Conservation (phyloP, 1,140 invertebrate species). For the Colletes gigas region DNA sequence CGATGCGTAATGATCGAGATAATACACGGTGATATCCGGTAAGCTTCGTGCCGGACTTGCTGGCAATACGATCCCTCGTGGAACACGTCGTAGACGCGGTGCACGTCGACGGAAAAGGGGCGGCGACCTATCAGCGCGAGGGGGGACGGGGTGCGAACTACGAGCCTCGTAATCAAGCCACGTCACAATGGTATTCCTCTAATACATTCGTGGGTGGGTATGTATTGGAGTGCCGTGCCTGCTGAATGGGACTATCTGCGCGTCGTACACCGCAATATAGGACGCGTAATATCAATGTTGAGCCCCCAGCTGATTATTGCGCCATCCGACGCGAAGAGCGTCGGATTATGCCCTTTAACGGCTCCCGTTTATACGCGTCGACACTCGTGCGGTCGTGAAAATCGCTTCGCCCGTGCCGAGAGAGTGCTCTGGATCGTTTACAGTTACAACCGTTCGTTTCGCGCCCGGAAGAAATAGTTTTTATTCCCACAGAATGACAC, state of each 20-base stretch:
- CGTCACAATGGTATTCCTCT: slow-evolving; percentile 62
- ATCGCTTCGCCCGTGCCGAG: not conserved
- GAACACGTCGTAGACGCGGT: slow-evolving; percentile 16
- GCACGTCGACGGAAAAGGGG: not conserved
- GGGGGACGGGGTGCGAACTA: slow-evolving; percentile 20
- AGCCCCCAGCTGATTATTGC: slow-evolving; percentile 57
- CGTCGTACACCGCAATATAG: slow-evolving; percentile 43
- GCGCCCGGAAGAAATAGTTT: no score
- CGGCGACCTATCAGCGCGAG: slow-evolving; percentile 19
- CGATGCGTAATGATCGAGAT: slow-evolving; percentile 52
- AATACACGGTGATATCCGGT: slow-evolving; percentile 36
- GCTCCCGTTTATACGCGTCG: slow-evolving; percentile 13
- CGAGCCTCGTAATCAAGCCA: slow-evolving; percentile 63
- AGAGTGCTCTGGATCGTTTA: not conserved
- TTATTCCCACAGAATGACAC: no score
- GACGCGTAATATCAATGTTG: slow-evolving; percentile 46
- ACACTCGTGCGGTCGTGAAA: not conserved
- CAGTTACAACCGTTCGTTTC: not conserved
- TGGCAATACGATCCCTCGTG: slow-evolving; percentile 33
- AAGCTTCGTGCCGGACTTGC: slow-evolving; percentile 10
- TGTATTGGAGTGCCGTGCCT: slow-evolving; percentile 48
- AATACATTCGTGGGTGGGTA: slow-evolving; percentile 34
- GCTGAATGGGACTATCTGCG: slow-evolving; percentile 53
- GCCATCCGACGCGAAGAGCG: slow-evolving; percentile 39
- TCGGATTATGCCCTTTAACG: slow-evolving; percentile 24